Percentiles rank a stretch among this genome's conserved stretches.
These are phyloP conservation scores for Mesocentrotus franciscanus DNA, from an alignment of 53 echinoderm and acorn worm genomes.

Conservation along the genomic window DNA sequence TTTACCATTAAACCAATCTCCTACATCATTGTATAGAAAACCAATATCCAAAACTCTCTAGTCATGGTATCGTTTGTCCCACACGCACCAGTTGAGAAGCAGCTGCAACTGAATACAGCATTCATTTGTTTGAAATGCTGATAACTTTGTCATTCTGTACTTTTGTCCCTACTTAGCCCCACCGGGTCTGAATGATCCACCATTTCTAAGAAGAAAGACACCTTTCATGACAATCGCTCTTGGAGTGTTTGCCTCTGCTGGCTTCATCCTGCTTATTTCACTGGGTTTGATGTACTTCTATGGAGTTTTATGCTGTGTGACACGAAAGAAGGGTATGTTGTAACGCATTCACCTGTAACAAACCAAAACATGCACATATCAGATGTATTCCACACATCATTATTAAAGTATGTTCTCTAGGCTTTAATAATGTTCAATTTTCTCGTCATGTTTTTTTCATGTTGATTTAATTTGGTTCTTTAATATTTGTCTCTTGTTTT, in stretches of 20 bases:
- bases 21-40: not conserved
- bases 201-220: not conserved
- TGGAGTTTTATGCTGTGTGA: not conserved
- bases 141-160: too few relatives aligned
- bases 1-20: not conserved
- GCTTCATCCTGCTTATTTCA: not conserved
- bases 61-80: not conserved
- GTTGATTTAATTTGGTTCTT: too few relatives aligned
- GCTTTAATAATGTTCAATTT: too few relatives aligned
- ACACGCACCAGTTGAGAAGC: not conserved
- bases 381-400: too few relatives aligned
- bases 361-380: too few relatives aligned
- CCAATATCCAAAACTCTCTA: not conserved
- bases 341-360: not conserved
- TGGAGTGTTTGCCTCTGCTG: not conserved
- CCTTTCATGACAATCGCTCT: not conserved
- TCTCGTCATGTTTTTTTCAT: too few relatives aligned
- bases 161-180: too few relatives aligned
- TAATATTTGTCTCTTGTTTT: too few relatives aligned
- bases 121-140: too few relatives aligned
- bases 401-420: too few relatives aligned
- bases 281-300: not conserved
- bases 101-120: too few relatives aligned
- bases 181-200: not conserved
- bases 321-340: slow-evolving; percentile 1